Evolutionary conservation across 1,140 invertebrate genomes (phyloP), one percentile per base, ranked within the genome.

Genomic region (Coelopa frigida): DNA sequence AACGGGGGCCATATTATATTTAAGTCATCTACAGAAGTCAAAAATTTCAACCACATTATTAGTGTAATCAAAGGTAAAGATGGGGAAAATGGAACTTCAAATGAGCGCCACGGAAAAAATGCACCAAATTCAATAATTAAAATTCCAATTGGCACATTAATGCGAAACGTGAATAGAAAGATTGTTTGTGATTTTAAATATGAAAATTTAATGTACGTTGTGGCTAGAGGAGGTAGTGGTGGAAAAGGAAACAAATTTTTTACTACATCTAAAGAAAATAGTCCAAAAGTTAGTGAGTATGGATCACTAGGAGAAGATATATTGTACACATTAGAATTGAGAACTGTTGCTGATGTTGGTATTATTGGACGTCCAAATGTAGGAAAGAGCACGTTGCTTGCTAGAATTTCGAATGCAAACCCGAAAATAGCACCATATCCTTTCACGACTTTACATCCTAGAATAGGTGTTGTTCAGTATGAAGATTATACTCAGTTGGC

Each of bases 1-100:
- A 81, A 94, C 64, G 96, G 96, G n/a, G 95, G 89, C 0, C 95
- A 98, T 75, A 85, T 99, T 3, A 80, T 99, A 38, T 90, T 97
- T 57, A 70, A 86, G 75, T 84, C 85, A 14, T 75, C 77, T 7
- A 64, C 65, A 31, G 75, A 81, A 55, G 73, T 83, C 4, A 87
- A 80, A 49, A 89, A 87, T 57, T 75, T 96, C n/a, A 77, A 77
- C 44, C 74, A 85, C 58, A 57, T 94, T 33, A 57, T 61, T 2
- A 57, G 78, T 8, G 55, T 84, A n/a, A 54, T 82, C 2, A 71
- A 63, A 58, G 93, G 78, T 3, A 61, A 77, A 5, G 51, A 78
- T 59, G 94, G 94, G 4, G 81, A 81, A 51, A 76, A 78, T 32
- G 94, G 94, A 0, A 56, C 48, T 15, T 76, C 74, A 44, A 88